These are phyloP conservation scores for Gambusia affinis DNA, from an alignment of 2,113 vertebrate genomes.

Conservation along the genomic window DNA sequence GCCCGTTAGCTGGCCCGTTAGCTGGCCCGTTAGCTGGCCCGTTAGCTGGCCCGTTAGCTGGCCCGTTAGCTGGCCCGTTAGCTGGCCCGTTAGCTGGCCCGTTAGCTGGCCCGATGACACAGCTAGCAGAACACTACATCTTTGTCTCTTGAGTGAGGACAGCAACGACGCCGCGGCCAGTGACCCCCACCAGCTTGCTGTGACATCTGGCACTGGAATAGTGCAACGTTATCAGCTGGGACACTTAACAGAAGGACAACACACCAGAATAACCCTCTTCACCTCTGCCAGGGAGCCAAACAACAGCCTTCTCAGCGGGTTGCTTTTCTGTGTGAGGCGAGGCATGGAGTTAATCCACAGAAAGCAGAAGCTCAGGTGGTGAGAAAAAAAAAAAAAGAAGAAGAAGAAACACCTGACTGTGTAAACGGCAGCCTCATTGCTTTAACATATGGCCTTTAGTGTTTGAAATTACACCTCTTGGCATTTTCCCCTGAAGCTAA, in stretches of 20 bases:
- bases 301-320: slow-evolving; percentile 6
- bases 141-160: slow-evolving; percentile 69
- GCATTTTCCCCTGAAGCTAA: slow-evolving; percentile 22
- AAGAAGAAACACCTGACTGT: not conserved
- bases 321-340: slow-evolving; percentile 7
- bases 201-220: slow-evolving; percentile 72
- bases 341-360: not conserved
- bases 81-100: not conserved
- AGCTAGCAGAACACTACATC: slow-evolving; percentile 73
- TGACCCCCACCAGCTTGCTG: slow-evolving; percentile 52
- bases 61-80: no score
- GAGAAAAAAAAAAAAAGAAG: not conserved
- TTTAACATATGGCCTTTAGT: slow-evolving; percentile 19
- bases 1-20: no score
- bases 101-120: slow-evolving; percentile 67
- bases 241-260: slow-evolving; percentile 59
- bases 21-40: no score
- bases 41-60: no score
- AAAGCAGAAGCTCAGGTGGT: slow-evolving; percentile 8
- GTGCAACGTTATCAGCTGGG: slow-evolving; percentile 55
- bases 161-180: slow-evolving; percentile 56
- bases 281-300: slow-evolving; percentile 57
- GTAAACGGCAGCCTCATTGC: slow-evolving; percentile 7
- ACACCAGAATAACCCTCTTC: slow-evolving; percentile 56
- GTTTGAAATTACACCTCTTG: slow-evolving; percentile 34